Evolutionary conservation across 2,888 invertebrate genomes (phyloP), one percentile per base, ranked within the genome.

Genomic region (Creontiades dilutus): DNA sequence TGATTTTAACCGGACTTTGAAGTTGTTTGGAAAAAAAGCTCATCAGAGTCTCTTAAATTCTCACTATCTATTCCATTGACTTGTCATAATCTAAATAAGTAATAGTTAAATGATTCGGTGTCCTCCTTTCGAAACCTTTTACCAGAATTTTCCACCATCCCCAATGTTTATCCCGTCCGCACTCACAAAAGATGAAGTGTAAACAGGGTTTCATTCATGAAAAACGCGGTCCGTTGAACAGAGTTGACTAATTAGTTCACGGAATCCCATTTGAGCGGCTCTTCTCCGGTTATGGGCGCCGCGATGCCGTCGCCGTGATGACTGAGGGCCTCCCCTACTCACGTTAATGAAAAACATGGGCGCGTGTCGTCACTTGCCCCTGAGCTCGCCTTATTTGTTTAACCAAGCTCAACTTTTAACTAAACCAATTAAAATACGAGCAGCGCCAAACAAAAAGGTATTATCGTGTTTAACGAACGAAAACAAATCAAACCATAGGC

Each of bases 301-400:
- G 68, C 68, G 68, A 19, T 23, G 68, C 9, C 23, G 68, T 68
- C 68, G 68, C 23, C 68, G 23, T 19, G 68, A 68, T 68, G 68
- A 68, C 68, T 23, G 68, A 68, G 68, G 23, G 68, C 23, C 27
- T 1, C 12, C 68, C 23, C 68, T 23, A 68, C 68, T 68, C 68
- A 68, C 23, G 68, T 68, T 68, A 68, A 68, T 68, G 68, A 68
- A 68, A 68, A 68, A 68, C 68, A 68, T 11, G 68, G 68, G 68
- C 68, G 68, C 68, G 68, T 68, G 68, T 68, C 68, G 68, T 68
- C 68, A 68, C 68, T 68, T 23, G 23, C 23, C 23, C n/a, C 23
- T 2, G 19, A 23, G 23, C 68, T 37, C 37, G 37, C 19, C 68
- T 68, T 7, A 68, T 23, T 23, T 68, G 19, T 68, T 68, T 68